Evolutionary conservation across 1,140 invertebrate species (phyloP), one percentile per base, ranked within the genome.

Genomic region (Euura lappo): DNA sequence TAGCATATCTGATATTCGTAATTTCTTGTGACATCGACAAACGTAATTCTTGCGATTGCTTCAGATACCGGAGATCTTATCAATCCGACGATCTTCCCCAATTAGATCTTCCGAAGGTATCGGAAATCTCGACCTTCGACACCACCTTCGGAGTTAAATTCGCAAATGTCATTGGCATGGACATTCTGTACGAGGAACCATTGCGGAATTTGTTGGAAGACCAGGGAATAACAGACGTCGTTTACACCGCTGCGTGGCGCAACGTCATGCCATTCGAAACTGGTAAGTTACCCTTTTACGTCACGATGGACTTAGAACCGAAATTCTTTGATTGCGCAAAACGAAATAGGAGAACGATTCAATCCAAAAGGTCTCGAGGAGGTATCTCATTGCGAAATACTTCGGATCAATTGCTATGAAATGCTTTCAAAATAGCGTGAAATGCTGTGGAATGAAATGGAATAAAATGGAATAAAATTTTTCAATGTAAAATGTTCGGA

Each of bases 81-180:
- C 79, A 93, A 0, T 93, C 90, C 69, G 87, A 88, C 66, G 92
- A 91, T 7, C 28, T 28, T 28, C 28, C 28, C 28, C 28, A 28
- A 28, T 28, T 28, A 28, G 28, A 28, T 1, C 78, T 86, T 28
- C 28, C 28, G 28, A 28, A 28, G 1, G 28, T 28, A 28, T 28
- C 1, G 51, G 83, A 90, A 74, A 66, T 86, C 2, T 80, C 84
- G 2, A 87, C 84, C 8, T 95, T 95, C 76, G 85, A 86, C 6
- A 95, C 94, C 0, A 93, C 94, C 82, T 95, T 95, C 78, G 92
- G 92, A 5, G 92, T 94, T 0, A 90, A 87, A 28, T 95, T 96
- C 81, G 94, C 93, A 2, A 79, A 91, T 3, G 85, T 93, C 43
- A 91, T 90, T 72, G 93, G 92, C 76, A 93, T 92, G 75, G 94